phyloP scores from a whole-genome alignment of 2,888 invertebrate species.

The Torymus auratus region DNA sequence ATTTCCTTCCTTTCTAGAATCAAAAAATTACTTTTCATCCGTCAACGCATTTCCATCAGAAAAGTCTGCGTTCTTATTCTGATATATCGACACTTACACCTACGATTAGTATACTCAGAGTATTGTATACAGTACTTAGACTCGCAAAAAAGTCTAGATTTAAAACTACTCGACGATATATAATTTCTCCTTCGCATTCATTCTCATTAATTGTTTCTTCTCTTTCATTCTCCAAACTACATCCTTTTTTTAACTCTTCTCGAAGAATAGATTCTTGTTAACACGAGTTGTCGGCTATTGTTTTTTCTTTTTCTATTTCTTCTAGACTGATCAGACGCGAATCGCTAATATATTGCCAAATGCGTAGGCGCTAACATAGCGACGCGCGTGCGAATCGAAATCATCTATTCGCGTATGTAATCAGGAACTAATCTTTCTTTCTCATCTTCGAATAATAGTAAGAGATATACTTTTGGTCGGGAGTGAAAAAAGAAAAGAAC shows the following conservation, averaged over 20 bases:
- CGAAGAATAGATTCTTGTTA: constrained; percentile 35
- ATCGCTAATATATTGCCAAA: constrained; percentile 65
- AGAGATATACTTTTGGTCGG: too few relatives aligned
- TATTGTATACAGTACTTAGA: constrained; percentile 71
- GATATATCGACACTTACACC: constrained; percentile 63
- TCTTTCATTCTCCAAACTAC: background rate
- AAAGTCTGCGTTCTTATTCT: constrained; percentile 42
- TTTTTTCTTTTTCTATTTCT: background rate
- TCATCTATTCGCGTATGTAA: constrained; percentile 68
- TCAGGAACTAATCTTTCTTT: constrained; percentile 67
- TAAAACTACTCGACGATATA: constrained; percentile 47
- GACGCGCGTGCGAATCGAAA: constrained; percentile 58
- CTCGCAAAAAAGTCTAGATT: constrained; percentile 60
- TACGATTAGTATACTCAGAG: constrained; percentile 74
- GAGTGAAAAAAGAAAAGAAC: background rate
- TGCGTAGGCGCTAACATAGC: constrained; percentile 63
- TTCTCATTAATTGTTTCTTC: constrained; percentile 9
- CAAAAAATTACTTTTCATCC: constrained; percentile 15
- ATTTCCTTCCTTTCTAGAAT: constrained; percentile 4
- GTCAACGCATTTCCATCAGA: background rate
- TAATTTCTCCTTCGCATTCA: constrained; percentile 54
- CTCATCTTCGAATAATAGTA: too few relatives aligned
- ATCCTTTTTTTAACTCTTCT: constrained; percentile 5
- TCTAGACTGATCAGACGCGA: background rate
- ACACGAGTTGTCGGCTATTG: constrained; percentile 14